Evolutionary conservation across 2,113 vertebrate genomes (phyloP), one percentile per base, ranked within the genome.

Genomic region (Oxygymnocypris stewartii): DNA sequence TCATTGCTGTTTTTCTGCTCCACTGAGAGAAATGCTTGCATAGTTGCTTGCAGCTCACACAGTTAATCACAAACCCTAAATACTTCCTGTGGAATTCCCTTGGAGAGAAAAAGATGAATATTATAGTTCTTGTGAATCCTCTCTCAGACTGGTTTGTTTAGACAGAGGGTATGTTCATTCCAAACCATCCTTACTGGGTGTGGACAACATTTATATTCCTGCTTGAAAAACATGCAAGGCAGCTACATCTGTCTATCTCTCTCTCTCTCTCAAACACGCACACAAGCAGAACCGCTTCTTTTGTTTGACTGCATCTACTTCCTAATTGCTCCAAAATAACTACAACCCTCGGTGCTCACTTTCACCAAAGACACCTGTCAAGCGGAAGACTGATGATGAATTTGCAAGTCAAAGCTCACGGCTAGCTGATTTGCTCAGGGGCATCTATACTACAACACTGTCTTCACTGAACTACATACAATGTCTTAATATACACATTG

Each of bases 51-150:
- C 28, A 44, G 86, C 86, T 85, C 77, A 78, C 85, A 85, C 76
- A 69, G 42, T 85, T 54, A 77, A 83, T 83, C 82, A 85, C 79
- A 79, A 75, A 8, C 76, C 65, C 79, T 59, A 79, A 87, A 86
- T 14, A 80, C 74, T 87, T 87, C 85, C 87, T 87, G 57, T 85
- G 51, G 74, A 85, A 85, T 85, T 89, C 89, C 84, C 88, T 88
- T 57, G 12, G 85, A 82, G 85, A 84, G 57, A 85, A 65, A 51
- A 73, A 37, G 81, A 51, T n/a, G 74, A 63, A 54, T 37, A 74
- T 25, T 73, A 7, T 5, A 40, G 67, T 40, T 13, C 31, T 6
- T 73, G 82, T 59, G 82, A 74, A 84, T 74, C 82, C 49, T 51
- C 42, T 54, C 13, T 74, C 35, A 73, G 23, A 74, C 11, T 51